phyloP scores from a whole-genome alignment of 2,113 vertebrate species.

The Rissa tridactyla region DNA sequence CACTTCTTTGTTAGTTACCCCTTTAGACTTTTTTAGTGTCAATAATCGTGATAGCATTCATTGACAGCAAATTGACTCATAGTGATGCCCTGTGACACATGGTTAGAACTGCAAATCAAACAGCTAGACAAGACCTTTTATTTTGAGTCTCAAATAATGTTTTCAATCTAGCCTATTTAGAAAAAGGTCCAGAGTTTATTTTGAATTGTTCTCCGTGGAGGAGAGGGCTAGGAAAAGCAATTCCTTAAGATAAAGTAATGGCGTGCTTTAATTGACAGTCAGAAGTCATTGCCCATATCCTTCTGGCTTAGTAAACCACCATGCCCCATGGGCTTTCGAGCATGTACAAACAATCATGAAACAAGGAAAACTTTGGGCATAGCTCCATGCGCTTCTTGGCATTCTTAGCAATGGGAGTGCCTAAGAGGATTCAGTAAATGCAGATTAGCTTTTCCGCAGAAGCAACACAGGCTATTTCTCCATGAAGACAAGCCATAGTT shows the following conservation, averaged over 20 bases:
- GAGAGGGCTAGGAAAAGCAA: background rate
- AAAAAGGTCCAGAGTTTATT: background rate
- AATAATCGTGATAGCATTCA: fast-evolving
- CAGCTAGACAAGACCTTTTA: background rate
- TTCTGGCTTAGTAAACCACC: background rate
- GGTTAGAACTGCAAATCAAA: background rate
- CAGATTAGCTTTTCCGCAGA: background rate
- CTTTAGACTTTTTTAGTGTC: background rate
- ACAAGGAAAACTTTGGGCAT: background rate
- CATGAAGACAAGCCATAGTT: background rate
- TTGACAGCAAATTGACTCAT: background rate
- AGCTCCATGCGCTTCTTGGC: background rate
- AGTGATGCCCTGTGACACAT: background rate
- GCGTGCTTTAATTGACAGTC: background rate
- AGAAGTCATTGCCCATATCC: background rate
- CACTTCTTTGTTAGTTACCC: background rate
- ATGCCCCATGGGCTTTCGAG: background rate
- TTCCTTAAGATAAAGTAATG: background rate
- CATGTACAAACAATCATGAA: background rate
- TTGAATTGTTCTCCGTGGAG: background rate
- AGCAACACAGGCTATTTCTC: background rate
- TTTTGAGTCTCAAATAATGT: background rate
- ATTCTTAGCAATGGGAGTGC: background rate
- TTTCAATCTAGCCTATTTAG: background rate
- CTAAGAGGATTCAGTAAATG: background rate